Conservation (phyloP, 2,888 invertebrate genomes). For the Sarcophaga variegata region DNA sequence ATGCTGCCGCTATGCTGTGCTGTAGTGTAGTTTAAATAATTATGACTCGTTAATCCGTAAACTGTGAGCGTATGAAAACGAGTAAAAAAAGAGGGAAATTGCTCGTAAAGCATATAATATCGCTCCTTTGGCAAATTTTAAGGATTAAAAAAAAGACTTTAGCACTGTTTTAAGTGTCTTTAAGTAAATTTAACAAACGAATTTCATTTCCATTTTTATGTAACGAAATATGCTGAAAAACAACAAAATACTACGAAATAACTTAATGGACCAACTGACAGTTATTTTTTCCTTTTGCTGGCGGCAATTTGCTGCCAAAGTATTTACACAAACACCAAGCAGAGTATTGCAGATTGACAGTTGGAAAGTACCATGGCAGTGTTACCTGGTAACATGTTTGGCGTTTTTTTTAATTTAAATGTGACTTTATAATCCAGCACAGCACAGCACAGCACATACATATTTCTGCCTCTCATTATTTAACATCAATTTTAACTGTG, state of each 20-base stretch:
- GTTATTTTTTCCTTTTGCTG: neutral
- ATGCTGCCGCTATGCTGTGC: neutral
- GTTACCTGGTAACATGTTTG: conserved; percentile 26
- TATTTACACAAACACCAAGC: neutral
- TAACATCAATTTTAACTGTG: neutral
- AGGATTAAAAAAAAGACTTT: neutral
- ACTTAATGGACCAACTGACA: conserved; percentile 45
- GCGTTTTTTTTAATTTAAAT: conserved; percentile 17
- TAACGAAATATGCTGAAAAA: conserved; percentile 8
- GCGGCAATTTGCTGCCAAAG: neutral
- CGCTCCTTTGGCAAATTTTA: conserved; percentile 11
- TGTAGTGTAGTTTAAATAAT: conserved; percentile 35
- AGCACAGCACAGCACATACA: neutral
- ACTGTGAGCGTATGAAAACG: neutral
- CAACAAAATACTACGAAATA: neutral
- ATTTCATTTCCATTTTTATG: neutral
- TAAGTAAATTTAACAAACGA: neutral
- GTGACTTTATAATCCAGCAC: neutral
- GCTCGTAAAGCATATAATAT: conserved; percentile 26
- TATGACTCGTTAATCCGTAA: conserved; percentile 35
- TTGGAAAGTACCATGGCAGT: neutral
- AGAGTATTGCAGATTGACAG: neutral
- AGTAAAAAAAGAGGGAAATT: neutral
- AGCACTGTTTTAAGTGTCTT: neutral
- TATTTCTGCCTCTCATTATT: neutral